These are phyloP conservation scores for Taenaris catops DNA, from an alignment of 2,888 invertebrate species.

Conservation along the genomic window DNA sequence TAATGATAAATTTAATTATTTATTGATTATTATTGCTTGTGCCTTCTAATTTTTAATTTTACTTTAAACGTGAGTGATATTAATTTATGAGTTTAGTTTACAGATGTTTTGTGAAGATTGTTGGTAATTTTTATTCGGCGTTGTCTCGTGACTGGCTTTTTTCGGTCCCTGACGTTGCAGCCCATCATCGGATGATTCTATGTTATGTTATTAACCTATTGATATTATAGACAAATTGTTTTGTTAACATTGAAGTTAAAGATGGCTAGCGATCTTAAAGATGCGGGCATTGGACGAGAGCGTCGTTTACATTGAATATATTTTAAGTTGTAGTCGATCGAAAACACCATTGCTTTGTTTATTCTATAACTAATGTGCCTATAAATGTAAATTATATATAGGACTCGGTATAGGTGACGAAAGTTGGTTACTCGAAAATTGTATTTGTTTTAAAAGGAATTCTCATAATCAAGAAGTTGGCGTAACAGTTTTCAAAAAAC, in stretches of 20 bases:
- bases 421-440: slow-evolving; percentile 63
- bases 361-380: slow-evolving; percentile 70
- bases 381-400: slow-evolving; percentile 73
- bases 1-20: slow-evolving; percentile 60
- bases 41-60: slow-evolving; percentile 74
- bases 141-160: slow-evolving; percentile 63
- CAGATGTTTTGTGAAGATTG: slow-evolving; percentile 40
- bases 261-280: slow-evolving; percentile 59
- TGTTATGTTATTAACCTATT: slow-evolving; percentile 36
- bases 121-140: slow-evolving; percentile 49
- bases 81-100: slow-evolving; percentile 73
- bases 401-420: slow-evolving; percentile 68
- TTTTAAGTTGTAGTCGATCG: slow-evolving; percentile 71
- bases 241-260: slow-evolving; percentile 57
- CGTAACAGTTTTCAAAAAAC: slow-evolving; percentile 39
- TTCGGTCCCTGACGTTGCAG: slow-evolving; percentile 59
- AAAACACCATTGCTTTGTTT: slow-evolving; percentile 72
- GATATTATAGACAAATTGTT: slow-evolving; percentile 37
- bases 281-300: slow-evolving; percentile 69
- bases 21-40: slow-evolving; percentile 75
- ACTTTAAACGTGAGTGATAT: slow-evolving; percentile 69
- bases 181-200: slow-evolving; percentile 42
- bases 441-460: slow-evolving; percentile 35
- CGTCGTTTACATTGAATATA: slow-evolving; percentile 55
- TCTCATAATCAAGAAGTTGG: slow-evolving; percentile 23